phyloP scores from a whole-genome alignment of 2,797 vertebrate species.

The Gymnopithys bicolor region DNA sequence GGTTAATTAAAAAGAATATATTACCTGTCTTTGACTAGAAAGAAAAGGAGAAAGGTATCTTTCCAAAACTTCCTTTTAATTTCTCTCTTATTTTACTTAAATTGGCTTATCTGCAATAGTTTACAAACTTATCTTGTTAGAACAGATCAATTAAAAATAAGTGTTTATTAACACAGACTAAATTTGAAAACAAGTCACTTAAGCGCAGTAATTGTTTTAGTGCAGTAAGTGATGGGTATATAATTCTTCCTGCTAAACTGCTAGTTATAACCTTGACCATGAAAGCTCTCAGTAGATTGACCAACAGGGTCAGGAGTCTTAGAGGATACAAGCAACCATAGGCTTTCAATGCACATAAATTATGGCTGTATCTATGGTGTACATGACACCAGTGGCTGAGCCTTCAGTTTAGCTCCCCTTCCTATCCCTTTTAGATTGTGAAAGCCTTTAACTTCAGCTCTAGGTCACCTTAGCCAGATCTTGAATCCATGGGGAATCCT shows the following conservation, averaged over 20 bases:
- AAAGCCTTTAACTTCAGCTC: neutral
- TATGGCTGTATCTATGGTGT: neutral
- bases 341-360: neutral
- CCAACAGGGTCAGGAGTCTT: neutral
- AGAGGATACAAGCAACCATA: accelerated
- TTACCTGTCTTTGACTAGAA: neutral
- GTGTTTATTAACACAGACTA: neutral
- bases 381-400: neutral
- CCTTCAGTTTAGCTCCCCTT: neutral
- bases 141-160: neutral
- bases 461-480: neutral
- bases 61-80: neutral
- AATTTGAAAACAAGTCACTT: neutral
- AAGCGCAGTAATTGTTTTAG: neutral
- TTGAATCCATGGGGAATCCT: neutral
- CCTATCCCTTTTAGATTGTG: neutral
- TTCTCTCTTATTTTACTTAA: neutral
- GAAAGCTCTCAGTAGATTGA: neutral
- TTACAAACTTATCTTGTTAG: neutral
- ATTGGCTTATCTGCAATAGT: neutral
- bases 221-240: neutral
- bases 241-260: neutral
- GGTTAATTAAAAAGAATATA: neutral
- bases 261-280: neutral
- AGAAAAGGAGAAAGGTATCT: neutral